Conservation (phyloP, 2,888 invertebrate genomes). For the Selenia dentaria region DNA sequence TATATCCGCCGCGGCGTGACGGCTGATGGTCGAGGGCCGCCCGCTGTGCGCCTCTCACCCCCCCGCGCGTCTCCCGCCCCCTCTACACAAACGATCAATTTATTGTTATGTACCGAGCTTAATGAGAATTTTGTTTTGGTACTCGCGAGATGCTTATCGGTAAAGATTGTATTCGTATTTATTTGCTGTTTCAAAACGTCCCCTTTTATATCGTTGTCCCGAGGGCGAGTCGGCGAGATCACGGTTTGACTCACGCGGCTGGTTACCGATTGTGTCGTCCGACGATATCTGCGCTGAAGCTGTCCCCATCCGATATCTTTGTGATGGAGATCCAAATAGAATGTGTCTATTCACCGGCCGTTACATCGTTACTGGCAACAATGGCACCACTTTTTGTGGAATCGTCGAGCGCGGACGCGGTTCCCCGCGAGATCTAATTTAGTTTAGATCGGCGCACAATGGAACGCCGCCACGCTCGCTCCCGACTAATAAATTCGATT, state of each 20-base stretch:
- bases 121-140: constrained; percentile 35
- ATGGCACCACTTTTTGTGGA: constrained; percentile 24
- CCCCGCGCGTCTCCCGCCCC: constrained; percentile 19
- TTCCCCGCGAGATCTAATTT: constrained; percentile 24
- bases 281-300: neutral
- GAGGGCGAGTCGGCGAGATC: constrained; percentile 12
- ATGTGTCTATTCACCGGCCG: constrained; percentile 20
- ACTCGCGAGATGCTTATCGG: constrained; percentile 27
- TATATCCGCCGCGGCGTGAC: constrained; percentile 1
- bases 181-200: constrained; percentile 9
- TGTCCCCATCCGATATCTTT: neutral
- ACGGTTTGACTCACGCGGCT: constrained; percentile 4
- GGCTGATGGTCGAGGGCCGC: neutral
- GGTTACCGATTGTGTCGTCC: neutral
- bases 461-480: constrained; percentile 42
- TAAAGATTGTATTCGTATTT: constrained; percentile 4
- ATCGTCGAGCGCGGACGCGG: constrained; percentile 10
- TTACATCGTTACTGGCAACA: constrained; percentile 33
- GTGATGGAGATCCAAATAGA: constrained; percentile 3
- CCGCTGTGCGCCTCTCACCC: constrained; percentile 6
- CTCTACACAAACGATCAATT: constrained; percentile 35
- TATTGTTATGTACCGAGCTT: constrained; percentile 29
- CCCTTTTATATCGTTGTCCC: constrained; percentile 2
- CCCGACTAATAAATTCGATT: constrained; percentile 54
- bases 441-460: constrained; percentile 27